A percentile compares a stretch with the other conserved stretches of the same genome.
These are phyloP conservation scores for Sinelater perroti DNA, from an alignment of 2,888 invertebrate species.

Conservation along the genomic window DNA sequence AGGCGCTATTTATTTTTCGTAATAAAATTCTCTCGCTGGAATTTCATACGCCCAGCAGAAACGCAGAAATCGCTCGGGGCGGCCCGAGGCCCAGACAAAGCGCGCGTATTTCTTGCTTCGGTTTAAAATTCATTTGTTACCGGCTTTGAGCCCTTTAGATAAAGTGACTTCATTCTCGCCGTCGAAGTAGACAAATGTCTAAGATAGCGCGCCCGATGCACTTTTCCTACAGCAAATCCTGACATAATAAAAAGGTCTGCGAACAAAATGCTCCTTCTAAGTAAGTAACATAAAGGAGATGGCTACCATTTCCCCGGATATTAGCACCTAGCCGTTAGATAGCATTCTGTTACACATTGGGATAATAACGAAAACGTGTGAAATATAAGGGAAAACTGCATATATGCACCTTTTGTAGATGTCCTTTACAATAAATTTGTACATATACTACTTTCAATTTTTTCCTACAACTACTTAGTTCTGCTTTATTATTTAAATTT, in stretches of 20 bases:
- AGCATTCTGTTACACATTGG: no score
- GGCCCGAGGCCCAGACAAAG: not conserved
- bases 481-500: no score
- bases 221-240: slow-evolving; percentile 19
- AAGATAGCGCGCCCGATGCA: slow-evolving; percentile 31
- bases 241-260: slow-evolving; percentile 18
- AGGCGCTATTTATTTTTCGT: slow-evolving; percentile 1
- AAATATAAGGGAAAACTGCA: no score
- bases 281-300: not conserved
- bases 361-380: no score
- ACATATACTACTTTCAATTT: no score
- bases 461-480: no score
- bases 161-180: slow-evolving; percentile 31
- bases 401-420: no score
- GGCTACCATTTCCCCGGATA: no score
- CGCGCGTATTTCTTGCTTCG: slow-evolving; percentile 10
- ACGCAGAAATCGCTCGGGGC: not conserved
- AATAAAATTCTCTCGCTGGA: not conserved
- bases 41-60: not conserved
- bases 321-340: no score
- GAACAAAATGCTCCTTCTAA: slow-evolving; percentile 7
- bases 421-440: no score
- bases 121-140: slow-evolving; percentile 27
- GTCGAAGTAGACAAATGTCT: slow-evolving; percentile 32
- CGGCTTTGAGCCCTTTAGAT: slow-evolving; percentile 24